Conservation (phyloP, 2,113 vertebrate genomes). For the Tachuris rubrigastra region DNA sequence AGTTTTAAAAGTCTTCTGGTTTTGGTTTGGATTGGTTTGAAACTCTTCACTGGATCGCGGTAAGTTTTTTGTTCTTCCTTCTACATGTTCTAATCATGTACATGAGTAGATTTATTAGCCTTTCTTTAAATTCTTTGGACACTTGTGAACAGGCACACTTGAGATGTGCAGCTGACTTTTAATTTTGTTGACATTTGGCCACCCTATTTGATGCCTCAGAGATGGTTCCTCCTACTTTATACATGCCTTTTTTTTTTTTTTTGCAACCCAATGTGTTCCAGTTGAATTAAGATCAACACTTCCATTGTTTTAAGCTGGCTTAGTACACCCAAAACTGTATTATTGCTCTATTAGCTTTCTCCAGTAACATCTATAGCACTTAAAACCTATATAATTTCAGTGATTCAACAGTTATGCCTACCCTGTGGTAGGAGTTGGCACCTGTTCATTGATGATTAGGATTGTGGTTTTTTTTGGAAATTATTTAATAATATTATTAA, state of each 20-base stretch:
- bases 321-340: background rate
- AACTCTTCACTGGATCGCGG: background rate
- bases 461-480: background rate
- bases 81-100: background rate
- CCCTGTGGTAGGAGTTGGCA: background rate
- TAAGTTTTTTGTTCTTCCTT: background rate
- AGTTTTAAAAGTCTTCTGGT: background rate
- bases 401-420: background rate
- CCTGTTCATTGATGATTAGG: background rate
- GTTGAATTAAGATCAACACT: background rate
- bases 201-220: background rate
- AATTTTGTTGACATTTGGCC: background rate
- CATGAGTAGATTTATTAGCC: background rate
- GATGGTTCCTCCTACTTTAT: fast-evolving
- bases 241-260: background rate
- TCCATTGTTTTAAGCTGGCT: background rate
- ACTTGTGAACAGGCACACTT: background rate
- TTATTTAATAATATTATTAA: background rate
- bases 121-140: background rate
- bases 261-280: background rate
- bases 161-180: background rate
- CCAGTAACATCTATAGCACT: background rate
- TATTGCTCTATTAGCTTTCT: background rate
- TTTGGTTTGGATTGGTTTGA: background rate
- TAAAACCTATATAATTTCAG: background rate